These are phyloP conservation scores for Achlya flavicornis DNA, from an alignment of 2,888 invertebrate genomes.

Conservation along the genomic window DNA sequence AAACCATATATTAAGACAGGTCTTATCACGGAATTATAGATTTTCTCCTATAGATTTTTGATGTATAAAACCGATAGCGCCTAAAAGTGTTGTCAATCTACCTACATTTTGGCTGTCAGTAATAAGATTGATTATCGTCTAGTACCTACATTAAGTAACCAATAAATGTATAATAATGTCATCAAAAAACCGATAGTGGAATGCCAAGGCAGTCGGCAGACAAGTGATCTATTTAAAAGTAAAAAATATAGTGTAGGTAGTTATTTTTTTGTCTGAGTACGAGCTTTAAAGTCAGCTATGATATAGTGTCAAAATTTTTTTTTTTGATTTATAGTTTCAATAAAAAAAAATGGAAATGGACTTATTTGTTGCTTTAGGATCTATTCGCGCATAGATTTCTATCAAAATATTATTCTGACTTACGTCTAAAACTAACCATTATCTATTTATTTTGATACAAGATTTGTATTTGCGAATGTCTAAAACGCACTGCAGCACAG, in stretches of 20 bases:
- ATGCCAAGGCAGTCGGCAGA: conserved; percentile 44
- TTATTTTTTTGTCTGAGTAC: not conserved
- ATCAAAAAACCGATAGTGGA: conserved; percentile 22
- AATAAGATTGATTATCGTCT: conserved; percentile 6
- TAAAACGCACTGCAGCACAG: no score
- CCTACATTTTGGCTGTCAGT: not conserved
- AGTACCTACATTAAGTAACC: conserved; percentile 3
- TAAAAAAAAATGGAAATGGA: no score
- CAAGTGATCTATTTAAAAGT: conserved; percentile 40
- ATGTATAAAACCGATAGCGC: not conserved
- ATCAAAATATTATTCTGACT: no score
- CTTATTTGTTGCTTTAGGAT: no score
- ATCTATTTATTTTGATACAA: no score
- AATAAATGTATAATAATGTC: conserved; percentile 18
- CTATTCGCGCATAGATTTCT: no score
- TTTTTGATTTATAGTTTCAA: not conserved
- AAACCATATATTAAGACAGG: no score
- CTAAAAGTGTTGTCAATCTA: not conserved
- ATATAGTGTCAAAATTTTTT: not conserved
- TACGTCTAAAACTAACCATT: no score
- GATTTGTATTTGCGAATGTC: no score
- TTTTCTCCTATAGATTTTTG: no score
- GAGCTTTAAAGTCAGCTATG: not conserved
- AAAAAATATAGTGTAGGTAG: conserved; percentile 5
- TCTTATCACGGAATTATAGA: no score